These are phyloP conservation scores for Zaprionus ghesquierei DNA, from an alignment of 1,140 invertebrate species.

Conservation along the genomic window DNA sequence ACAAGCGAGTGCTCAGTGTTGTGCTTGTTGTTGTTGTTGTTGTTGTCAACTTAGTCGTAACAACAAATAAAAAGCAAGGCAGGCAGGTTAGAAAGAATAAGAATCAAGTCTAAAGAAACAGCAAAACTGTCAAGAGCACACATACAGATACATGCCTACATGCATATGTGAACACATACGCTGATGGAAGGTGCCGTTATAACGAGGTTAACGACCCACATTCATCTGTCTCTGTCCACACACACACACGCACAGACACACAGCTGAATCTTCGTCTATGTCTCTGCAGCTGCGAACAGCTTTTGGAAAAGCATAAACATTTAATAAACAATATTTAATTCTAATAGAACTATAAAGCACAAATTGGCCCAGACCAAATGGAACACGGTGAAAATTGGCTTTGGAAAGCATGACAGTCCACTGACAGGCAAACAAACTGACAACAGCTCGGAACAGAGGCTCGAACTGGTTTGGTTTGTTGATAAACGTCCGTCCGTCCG, in stretches of 20 bases:
- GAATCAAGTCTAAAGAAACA: slow-evolving; percentile 51
- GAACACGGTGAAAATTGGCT: slow-evolving; percentile 62
- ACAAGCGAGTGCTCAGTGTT: slow-evolving; percentile 45
- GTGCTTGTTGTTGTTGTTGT: slow-evolving; percentile 21
- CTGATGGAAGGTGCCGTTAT: slow-evolving; percentile 72
- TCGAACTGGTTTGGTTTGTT: slow-evolving; percentile 74
- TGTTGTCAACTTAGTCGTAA: slow-evolving; percentile 25
- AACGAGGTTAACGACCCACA: slow-evolving; percentile 79
- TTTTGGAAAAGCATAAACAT: slow-evolving; percentile 56
- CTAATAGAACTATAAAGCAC: slow-evolving; percentile 44
- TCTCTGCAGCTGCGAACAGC: neutral
- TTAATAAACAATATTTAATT: slow-evolving; percentile 73
- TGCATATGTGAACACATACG: neutral
- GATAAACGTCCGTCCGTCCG: too few species aligned
- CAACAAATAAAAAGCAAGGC: slow-evolving; percentile 36
- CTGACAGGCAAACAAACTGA: slow-evolving; percentile 69
- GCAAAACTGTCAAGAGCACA: slow-evolving; percentile 75
- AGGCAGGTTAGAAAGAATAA: slow-evolving; percentile 58
- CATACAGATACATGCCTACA: slow-evolving; percentile 19
- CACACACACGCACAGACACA: too few species aligned
- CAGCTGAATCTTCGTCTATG: slow-evolving; percentile 8
- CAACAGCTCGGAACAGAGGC: slow-evolving; percentile 8
- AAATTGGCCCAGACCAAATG: slow-evolving; percentile 37
- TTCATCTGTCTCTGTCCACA: slow-evolving; percentile 41
- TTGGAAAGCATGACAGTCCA: slow-evolving; percentile 60